Evolutionary conservation across 2,888 invertebrate species (phyloP).

Genomic region (Nymphalis polychloros): DNA sequence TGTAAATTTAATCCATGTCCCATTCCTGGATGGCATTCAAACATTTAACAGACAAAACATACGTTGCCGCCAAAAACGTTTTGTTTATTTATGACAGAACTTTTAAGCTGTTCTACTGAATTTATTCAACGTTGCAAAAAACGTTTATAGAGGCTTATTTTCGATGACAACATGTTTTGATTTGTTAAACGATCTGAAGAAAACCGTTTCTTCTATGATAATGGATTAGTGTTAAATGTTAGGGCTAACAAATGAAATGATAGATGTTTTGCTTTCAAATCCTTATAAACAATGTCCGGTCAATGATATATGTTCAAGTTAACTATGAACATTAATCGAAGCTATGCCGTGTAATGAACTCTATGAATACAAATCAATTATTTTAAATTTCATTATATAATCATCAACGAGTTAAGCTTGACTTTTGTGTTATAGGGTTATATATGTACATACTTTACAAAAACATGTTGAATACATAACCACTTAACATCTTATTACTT

Average conservation of each 20-base stretch:
- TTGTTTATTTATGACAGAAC: conserved; percentile 31
- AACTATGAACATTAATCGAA: too few species aligned
- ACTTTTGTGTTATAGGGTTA: too few species aligned
- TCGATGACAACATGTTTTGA: conserved; percentile 14
- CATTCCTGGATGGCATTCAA: conserved; percentile 43
- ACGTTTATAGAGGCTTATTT: conserved; percentile 5
- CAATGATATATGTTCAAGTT: background rate
- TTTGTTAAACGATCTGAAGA: conserved; percentile 6
- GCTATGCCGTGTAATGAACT: too few species aligned
- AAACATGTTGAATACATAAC: too few species aligned
- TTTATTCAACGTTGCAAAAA: background rate
- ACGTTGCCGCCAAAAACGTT: conserved; percentile 40
- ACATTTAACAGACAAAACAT: conserved; percentile 61
- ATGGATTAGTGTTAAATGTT: conserved; percentile 3
- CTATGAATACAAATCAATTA: too few species aligned
- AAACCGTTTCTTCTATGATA: conserved; percentile 10
- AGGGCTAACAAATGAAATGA: conserved; percentile 2
- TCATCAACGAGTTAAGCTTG: too few species aligned
- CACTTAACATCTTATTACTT: too few species aligned
- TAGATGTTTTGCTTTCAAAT: conserved; percentile 11
- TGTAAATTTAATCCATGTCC: conserved; percentile 30
- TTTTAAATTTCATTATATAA: too few species aligned
- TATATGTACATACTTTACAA: too few species aligned
- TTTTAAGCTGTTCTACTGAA: conserved; percentile 15
- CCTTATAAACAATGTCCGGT: background rate